These are phyloP conservation scores for Listronotus bonariensis DNA, from an alignment of 1,140 invertebrate species.

Conservation along the genomic window DNA sequence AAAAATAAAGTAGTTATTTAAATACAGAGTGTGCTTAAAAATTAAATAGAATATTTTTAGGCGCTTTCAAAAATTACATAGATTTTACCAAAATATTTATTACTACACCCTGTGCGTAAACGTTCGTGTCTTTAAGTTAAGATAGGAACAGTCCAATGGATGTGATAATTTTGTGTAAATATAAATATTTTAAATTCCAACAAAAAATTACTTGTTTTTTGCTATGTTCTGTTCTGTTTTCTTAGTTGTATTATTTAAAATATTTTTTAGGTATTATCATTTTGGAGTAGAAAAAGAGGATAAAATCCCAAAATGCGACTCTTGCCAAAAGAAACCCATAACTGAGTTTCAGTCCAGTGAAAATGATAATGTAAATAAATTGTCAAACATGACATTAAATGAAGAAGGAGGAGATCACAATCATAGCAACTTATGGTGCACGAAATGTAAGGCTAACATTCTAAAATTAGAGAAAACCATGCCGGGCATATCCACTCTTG, in stretches of 20 bases:
- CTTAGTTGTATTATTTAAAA: not conserved
- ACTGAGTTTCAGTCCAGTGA: conserved; percentile 2
- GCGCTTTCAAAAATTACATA: too few species aligned
- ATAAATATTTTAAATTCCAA: too few species aligned
- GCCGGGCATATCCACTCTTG: conserved; percentile 47
- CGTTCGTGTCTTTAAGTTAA: too few species aligned
- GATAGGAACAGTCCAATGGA: too few species aligned
- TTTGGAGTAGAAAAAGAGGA: conserved; percentile 59
- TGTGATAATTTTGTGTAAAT: too few species aligned
- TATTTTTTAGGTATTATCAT: conserved; percentile 61
- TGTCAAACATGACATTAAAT: conserved; percentile 57
- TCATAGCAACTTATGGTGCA: conserved; percentile 41
- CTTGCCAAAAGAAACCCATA: conserved; percentile 25
- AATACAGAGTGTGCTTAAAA: too few species aligned
- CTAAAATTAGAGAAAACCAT: conserved; percentile 46
- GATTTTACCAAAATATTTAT: too few species aligned
- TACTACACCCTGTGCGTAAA: too few species aligned
- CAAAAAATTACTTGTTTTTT: too few species aligned
- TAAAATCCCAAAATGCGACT: conserved; percentile 44
- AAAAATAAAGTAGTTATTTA: too few species aligned
- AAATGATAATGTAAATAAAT: conserved; percentile 23
- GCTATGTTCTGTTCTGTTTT: too few species aligned
- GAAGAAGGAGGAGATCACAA: conserved; percentile 47
- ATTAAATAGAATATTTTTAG: too few species aligned
- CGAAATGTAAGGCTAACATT: conserved; percentile 47